phyloP scores from a whole-genome alignment of 2,888 invertebrate species.

The Synanthedon vespiformis region DNA sequence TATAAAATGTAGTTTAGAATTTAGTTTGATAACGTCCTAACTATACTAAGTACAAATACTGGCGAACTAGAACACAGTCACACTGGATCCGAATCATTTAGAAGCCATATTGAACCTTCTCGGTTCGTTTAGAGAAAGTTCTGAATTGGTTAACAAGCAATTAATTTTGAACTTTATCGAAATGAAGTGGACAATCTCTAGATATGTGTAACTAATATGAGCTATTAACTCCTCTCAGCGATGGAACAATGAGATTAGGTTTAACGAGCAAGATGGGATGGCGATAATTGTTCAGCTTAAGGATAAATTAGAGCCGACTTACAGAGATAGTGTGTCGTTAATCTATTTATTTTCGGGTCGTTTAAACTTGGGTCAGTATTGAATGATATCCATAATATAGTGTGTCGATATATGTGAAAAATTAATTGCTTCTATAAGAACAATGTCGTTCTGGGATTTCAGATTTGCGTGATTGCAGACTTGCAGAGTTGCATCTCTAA shows the following conservation, averaged over 20 bases:
- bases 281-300: conserved; percentile 29
- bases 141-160: conserved; percentile 4
- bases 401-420: too few species aligned
- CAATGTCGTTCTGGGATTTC: too few species aligned
- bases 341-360: conserved; percentile 8
- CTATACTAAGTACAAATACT: conserved; percentile 13
- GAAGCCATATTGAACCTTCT: not conserved
- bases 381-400: too few species aligned
- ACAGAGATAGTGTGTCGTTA: conserved; percentile 8
- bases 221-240: conserved; percentile 31
- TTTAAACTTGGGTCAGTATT: conserved; percentile 9
- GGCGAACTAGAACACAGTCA: conserved; percentile 15
- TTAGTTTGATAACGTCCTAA: conserved; percentile 17
- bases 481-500: too few species aligned
- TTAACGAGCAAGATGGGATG: conserved; percentile 37
- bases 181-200: conserved; percentile 10
- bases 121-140: conserved; percentile 2
- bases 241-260: conserved; percentile 30
- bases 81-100: conserved; percentile 8
- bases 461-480: too few species aligned
- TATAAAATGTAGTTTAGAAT: conserved; percentile 7
- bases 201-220: conserved; percentile 24
- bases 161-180: conserved; percentile 4
- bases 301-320: conserved; percentile 20
- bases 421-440: too few species aligned